These are phyloP conservation scores for Procavia capensis DNA, from an alignment of 2,113 vertebrate genomes.

Conservation along the genomic window DNA sequence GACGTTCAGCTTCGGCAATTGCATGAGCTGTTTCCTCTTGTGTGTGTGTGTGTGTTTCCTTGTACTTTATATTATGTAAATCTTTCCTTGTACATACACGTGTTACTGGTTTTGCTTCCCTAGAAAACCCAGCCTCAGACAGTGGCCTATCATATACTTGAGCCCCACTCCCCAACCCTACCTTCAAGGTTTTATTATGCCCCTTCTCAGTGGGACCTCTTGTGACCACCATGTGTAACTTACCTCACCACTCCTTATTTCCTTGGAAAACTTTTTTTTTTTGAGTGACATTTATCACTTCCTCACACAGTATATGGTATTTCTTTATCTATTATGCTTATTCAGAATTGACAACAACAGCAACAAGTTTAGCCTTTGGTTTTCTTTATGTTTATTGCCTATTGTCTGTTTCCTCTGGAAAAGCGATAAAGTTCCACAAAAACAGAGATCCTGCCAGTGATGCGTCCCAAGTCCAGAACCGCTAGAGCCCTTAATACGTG, in stretches of 20 bases:
- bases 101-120: too few relatives aligned
- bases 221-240: background rate
- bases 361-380: too few relatives aligned
- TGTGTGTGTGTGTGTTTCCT: too few relatives aligned
- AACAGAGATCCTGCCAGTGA: background rate
- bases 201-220: background rate
- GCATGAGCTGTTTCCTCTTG: too few relatives aligned
- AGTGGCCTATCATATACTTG: rapidly evolving
- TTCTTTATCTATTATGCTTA: background rate
- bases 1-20: too few relatives aligned
- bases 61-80: too few relatives aligned
- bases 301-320: background rate
- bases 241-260: background rate
- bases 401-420: background rate
- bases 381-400: background rate
- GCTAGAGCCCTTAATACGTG: background rate
- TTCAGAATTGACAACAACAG: too few relatives aligned
- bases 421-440: background rate
- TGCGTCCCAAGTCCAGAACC: background rate
- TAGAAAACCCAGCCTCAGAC: too few relatives aligned
- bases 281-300: rapidly evolving
- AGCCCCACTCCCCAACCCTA: background rate
- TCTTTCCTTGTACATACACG: too few relatives aligned
- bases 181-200: background rate
- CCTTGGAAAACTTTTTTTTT: too few relatives aligned